phyloP scores from a whole-genome alignment of 2,797 vertebrate species.

The Ptychadena robeensis region DNA sequence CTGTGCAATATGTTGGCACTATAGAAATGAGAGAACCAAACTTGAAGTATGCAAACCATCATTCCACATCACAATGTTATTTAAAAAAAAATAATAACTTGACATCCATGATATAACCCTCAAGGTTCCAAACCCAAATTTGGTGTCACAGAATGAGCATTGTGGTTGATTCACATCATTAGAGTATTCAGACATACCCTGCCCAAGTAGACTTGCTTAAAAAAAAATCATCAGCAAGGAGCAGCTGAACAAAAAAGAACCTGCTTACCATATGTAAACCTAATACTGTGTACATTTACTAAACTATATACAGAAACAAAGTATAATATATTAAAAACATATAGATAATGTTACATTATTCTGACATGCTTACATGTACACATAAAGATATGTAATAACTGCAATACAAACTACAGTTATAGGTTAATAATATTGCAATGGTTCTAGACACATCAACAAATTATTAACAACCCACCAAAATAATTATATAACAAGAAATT shows the following conservation, averaged over 20 bases:
- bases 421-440: neutral
- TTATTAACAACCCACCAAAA: neutral
- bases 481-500: too few species aligned
- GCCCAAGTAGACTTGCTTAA: neutral
- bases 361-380: too few species aligned
- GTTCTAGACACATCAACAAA: neutral
- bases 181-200: neutral
- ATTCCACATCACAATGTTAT: neutral
- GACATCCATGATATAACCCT: neutral
- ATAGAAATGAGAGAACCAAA: neutral
- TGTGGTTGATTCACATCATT: neutral
- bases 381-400: neutral
- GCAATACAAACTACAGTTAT: neutral
- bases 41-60: neutral
- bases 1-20: too few species aligned
- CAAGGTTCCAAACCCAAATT: neutral
- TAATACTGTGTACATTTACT: neutral
- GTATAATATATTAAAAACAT: too few species aligned
- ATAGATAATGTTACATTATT: too few species aligned
- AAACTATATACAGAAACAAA: too few species aligned
- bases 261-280: neutral
- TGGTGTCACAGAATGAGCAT: neutral
- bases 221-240: neutral
- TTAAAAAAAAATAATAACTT: neutral
- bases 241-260: neutral